Base-by-base conservation (phyloP, 2,888 invertebrate genomes). In the Byasa hedistus region DNA sequence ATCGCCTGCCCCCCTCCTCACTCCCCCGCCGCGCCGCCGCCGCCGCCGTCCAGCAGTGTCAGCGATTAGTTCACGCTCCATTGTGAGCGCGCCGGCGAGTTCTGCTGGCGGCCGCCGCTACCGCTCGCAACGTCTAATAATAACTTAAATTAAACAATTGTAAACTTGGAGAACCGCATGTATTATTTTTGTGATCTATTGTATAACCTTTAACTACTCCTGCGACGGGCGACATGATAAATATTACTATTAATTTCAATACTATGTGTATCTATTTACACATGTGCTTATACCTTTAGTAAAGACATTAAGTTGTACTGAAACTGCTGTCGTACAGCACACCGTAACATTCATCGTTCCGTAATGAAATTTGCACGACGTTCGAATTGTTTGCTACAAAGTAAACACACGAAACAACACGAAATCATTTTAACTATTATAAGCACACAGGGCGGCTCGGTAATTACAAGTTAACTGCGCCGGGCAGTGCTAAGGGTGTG, bases 401-500 rank as follows among this genome's bases (percentile, higher is more conserved):
- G n/a, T n/a, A n/a, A n/a, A n/a, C n/a, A n/a, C n/a, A n/a, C n/a
- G 77, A 84, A 85, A 86, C 85, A 80, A 87, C 83, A 83, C 75
- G 79, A 80, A 80, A 82, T 83, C 74, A 83, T 83, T 87, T 81
- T 76, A 79, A 80, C 84, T 85, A 85, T 85, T 85, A 85, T 80
- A 86, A 66, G n/a, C 60, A 48, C 82, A 81, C 82, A 83, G 81
- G 83, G 84, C 81, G 80, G 77, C 80, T 77, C 76, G 81, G 83
- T 87, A 87, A 89, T 89, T 88, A 88, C 84, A 81, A 86, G 86
- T 89, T 88, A 88, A 89, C 88, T 87, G 83, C 86, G 85, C 84
- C 83, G 86, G 87, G 86, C 88, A 88, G 80, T 75, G 77, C 75
- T 75, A 76, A 69, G 68, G 22, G 68, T 24, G 77, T 76, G 72